Evolutionary conservation across 2,113 vertebrate genomes (phyloP).

Genomic region (Erinaceus europaeus): DNA sequence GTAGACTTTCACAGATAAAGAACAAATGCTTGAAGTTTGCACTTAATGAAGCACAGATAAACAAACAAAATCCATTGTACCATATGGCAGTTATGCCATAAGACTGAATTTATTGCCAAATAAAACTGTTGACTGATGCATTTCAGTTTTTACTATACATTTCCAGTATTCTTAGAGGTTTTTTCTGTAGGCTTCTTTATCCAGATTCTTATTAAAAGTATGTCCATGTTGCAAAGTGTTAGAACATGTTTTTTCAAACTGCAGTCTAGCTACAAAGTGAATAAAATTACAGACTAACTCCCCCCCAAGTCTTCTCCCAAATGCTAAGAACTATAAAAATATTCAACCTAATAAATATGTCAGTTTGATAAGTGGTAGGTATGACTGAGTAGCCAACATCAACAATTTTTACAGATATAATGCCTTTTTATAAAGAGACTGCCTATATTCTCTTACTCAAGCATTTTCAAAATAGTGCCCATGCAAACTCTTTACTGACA

Average conservation of each 20-base stretch:
- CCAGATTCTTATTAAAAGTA: constrained; percentile 67
- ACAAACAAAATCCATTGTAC: constrained; percentile 52
- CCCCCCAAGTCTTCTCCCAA: constrained; percentile 52
- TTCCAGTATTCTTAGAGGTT: constrained; percentile 66
- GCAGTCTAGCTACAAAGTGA: constrained; percentile 65
- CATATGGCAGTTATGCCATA: constrained; percentile 79
- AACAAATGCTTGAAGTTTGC: constrained; percentile 30
- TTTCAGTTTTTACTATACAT: constrained; percentile 76
- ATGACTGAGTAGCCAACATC: constrained; percentile 3
- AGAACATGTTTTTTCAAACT: too few relatives aligned
- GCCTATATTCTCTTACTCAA: constrained; percentile 11
- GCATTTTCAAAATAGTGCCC: constrained; percentile 9
- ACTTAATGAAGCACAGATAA: constrained; percentile 70
- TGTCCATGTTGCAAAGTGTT: constrained; percentile 69
- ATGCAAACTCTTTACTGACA: background rate
- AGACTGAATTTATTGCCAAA: constrained; percentile 79
- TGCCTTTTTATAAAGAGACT: constrained; percentile 30
- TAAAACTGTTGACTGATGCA: constrained; percentile 78
- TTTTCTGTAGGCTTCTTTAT: constrained; percentile 75
- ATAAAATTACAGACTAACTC: constrained; percentile 61
- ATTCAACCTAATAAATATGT: constrained; percentile 64
- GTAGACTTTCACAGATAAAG: constrained; percentile 30
- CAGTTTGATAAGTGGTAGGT: constrained; percentile 39
- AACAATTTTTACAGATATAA: background rate
- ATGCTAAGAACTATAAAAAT: constrained; percentile 55